Conservation (phyloP, 1,140 invertebrate genomes). For the Aphaenogaster floridana region DNA sequence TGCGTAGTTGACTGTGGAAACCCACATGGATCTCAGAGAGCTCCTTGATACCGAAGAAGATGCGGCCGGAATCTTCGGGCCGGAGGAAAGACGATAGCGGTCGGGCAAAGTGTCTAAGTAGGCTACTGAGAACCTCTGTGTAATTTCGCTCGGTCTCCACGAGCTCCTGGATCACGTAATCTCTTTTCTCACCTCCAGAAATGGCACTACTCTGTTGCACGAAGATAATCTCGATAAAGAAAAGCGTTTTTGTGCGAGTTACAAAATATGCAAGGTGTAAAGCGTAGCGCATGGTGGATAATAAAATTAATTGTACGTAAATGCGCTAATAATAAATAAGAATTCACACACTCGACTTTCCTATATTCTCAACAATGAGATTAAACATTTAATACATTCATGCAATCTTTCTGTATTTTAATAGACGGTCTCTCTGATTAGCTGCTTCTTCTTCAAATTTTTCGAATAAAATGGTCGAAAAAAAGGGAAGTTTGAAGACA, state of each 20-base stretch:
- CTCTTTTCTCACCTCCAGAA: conserved; percentile 93
- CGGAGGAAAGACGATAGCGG: conserved; percentile 92
- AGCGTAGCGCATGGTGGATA: conserved; percentile 12
- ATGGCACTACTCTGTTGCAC: conserved; percentile 73
- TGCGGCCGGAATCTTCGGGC: conserved; percentile 91
- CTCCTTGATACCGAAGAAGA: conserved; percentile 97
- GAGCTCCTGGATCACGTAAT: conserved; percentile 98
- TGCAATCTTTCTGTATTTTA: conserved; percentile 24
- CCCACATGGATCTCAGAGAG: conserved; percentile 94
- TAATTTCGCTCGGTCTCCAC: conserved; percentile 99
- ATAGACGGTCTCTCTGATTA: neutral
- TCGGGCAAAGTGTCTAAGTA: conserved; percentile 93
- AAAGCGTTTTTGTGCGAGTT: neutral
- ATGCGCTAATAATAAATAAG: conserved; percentile 23
- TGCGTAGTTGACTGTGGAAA: conserved; percentile 93
- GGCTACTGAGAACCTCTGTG: conserved; percentile 96
- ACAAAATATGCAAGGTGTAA: conserved; percentile 10
- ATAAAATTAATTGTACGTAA: conserved; percentile 35
- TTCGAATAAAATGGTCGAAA: neutral
- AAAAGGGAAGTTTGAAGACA: neutral
- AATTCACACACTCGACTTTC: neutral
- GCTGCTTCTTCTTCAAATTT: conserved; percentile 1
- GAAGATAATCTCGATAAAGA: conserved; percentile 20
- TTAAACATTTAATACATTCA: conserved; percentile 44
- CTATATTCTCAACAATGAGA: conserved; percentile 1